Percentiles rank a stretch among this genome's conserved stretches.
These are phyloP conservation scores for Vanessa tameamea DNA, from an alignment of 1,140 invertebrate genomes.

Conservation along the genomic window DNA sequence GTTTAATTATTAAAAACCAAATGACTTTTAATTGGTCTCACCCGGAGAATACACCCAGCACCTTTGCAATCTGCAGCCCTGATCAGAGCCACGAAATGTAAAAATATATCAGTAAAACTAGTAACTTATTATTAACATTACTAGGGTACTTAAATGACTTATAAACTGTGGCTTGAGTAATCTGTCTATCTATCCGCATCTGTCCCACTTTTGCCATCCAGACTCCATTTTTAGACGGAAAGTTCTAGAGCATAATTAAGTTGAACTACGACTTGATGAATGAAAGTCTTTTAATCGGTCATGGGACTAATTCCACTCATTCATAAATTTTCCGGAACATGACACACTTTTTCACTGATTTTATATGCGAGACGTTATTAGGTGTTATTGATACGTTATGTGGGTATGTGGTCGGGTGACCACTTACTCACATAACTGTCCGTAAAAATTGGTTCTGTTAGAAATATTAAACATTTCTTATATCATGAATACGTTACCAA, in stretches of 20 bases:
- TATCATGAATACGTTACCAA: too few species aligned
- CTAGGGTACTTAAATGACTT: background rate
- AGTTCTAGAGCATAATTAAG: constrained; percentile 11
- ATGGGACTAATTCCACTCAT: constrained; percentile 4
- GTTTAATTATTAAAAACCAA: too few species aligned
- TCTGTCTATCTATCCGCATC: background rate
- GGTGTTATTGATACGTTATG: too few species aligned
- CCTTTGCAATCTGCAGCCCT: too few species aligned
- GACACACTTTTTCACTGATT: background rate
- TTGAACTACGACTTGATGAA: constrained; percentile 4
- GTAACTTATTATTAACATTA: background rate
- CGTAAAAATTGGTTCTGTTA: too few species aligned
- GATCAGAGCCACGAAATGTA: too few species aligned
- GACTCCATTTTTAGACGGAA: background rate
- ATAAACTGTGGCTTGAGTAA: background rate
- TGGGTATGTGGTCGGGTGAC: too few species aligned
- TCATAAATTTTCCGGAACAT: background rate
- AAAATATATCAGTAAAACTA: too few species aligned
- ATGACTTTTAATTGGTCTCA: too few species aligned
- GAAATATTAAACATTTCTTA: too few species aligned
- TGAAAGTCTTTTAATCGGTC: constrained; percentile 6
- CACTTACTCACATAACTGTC: too few species aligned
- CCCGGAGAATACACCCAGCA: too few species aligned
- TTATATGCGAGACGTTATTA: background rate
- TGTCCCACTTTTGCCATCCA: background rate